Conservation (phyloP, 1,140 invertebrate genomes). For the Amyelois transitella region DNA sequence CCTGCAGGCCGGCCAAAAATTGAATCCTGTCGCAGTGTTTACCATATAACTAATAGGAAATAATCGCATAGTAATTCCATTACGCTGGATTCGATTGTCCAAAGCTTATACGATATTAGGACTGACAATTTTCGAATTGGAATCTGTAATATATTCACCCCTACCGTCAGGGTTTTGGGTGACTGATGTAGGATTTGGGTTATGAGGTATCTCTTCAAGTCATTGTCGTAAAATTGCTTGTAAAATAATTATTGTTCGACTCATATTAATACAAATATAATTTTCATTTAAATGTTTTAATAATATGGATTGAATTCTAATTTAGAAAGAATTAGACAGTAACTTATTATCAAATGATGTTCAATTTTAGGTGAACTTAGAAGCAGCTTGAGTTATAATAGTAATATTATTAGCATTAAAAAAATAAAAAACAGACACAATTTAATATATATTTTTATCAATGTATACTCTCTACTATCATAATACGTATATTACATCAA, state of each 20-base stretch:
- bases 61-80: slow-evolving; percentile 54
- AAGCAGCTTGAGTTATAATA: too few relatives aligned
- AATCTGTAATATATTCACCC: slow-evolving; percentile 69
- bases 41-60: slow-evolving; percentile 64
- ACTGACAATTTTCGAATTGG: slow-evolving; percentile 70
- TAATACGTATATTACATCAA: slow-evolving; percentile 4
- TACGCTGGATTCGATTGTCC: slow-evolving; percentile 48
- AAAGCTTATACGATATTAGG: slow-evolving; percentile 47
- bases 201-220: slow-evolving; percentile 14
- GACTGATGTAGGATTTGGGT: slow-evolving; percentile 6
- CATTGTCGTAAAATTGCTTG: neutral
- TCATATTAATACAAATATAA: too few relatives aligned
- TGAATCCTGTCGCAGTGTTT: slow-evolving; percentile 46
- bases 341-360: too few relatives aligned
- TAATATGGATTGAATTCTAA: too few relatives aligned
- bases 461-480: neutral
- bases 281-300: too few relatives aligned
- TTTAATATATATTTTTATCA: neutral
- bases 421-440: too few relatives aligned
- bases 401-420: too few relatives aligned
- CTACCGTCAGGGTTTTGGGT: slow-evolving; percentile 25
- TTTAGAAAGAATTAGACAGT: too few relatives aligned
- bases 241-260: too few relatives aligned
- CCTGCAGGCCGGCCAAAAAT: neutral
- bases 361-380: too few relatives aligned